Base-by-base conservation (phyloP, 2,113 vertebrate species). In the Arenaria interpres region DNA sequence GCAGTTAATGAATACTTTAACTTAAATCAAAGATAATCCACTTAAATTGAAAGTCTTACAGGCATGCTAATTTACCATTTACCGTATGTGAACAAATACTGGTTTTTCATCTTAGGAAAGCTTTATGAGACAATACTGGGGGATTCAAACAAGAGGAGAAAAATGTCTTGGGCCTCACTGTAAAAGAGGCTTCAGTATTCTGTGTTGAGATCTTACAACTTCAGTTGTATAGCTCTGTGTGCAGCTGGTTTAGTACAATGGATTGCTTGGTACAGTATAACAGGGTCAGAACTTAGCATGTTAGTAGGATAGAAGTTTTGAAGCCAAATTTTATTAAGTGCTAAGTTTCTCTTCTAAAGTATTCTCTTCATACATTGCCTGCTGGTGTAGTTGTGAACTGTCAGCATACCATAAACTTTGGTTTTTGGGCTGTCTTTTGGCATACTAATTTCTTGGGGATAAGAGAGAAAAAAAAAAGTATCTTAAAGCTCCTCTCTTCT, bases 1-100 rank as follows among this genome's bases (percentile, higher is more conserved):
- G 82, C 51, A 46, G 59, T 85, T 90, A 94, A 95, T 94, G 45
- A 93, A 74, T 78, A 46, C 50, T 94, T 90, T 39, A 82, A 32
- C 27, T 53, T 48, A 28, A 93, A 90, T 89, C 27, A 71, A 88
- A 91, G 53, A 46, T 66, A 91, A 93, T 92, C 62, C 16, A 15
- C 72, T 95, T 91, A 81, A 76, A 72, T 76, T 43, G 33, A 14
- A 91, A 84, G 39, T 81, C 46, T 86, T 89, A n/a, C 30, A 75
- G 51, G 51, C 83, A 90, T 88, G 57, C 18, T 97, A 78, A 94
- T 95, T 92, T 81, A 59, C 14, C 2, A 1, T 84, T 89, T 94
- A 72, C 45, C 45, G 8, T 48, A 23, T 51, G n/a, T 62, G 90
- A 93, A 50, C 43, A 95, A 93, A 90, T 82, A 94, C 76, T n/a